Conservation (phyloP, 1,140 invertebrate species). For the Andrena cerasifolii region DNA sequence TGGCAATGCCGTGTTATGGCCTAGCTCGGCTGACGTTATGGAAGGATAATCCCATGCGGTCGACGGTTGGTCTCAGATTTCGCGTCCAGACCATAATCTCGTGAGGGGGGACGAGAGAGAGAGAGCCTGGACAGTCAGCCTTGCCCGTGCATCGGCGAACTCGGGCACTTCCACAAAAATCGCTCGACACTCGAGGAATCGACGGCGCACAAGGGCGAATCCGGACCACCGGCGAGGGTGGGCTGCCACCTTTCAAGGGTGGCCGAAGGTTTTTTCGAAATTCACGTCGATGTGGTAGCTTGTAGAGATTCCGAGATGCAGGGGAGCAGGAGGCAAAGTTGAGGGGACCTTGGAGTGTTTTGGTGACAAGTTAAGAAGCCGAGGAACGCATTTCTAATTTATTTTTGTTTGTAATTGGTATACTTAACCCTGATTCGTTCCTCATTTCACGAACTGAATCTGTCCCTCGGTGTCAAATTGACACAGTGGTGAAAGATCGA, state of each 20-base stretch:
- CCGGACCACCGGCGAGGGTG: neutral
- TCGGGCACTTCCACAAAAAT: neutral
- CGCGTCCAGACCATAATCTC: conserved; percentile 39
- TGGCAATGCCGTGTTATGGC: conserved; percentile 44
- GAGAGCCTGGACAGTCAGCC: neutral
- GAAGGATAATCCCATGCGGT: conserved; percentile 68
- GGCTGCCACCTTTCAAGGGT: neutral
- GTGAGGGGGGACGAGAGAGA: neutral
- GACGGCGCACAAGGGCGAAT: neutral
- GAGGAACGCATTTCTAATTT: too few species aligned
- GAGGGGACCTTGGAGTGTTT: too few species aligned
- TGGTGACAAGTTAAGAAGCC: too few species aligned
- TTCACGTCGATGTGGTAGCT: too few species aligned
- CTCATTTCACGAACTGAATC: too few species aligned
- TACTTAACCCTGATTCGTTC: too few species aligned
- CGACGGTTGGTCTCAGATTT: conserved; percentile 45
- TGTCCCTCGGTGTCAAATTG: too few species aligned
- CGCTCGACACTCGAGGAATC: neutral
- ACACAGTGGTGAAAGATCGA: too few species aligned
- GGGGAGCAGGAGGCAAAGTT: too few species aligned
- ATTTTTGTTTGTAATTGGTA: too few species aligned
- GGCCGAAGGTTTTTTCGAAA: neutral
- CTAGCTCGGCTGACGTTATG: conserved; percentile 51
- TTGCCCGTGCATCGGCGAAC: neutral
- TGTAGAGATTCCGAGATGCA: too few species aligned